phyloP scores from a whole-genome alignment of 1,140 invertebrate genomes.

The Lepidotrigona ventralis region DNA sequence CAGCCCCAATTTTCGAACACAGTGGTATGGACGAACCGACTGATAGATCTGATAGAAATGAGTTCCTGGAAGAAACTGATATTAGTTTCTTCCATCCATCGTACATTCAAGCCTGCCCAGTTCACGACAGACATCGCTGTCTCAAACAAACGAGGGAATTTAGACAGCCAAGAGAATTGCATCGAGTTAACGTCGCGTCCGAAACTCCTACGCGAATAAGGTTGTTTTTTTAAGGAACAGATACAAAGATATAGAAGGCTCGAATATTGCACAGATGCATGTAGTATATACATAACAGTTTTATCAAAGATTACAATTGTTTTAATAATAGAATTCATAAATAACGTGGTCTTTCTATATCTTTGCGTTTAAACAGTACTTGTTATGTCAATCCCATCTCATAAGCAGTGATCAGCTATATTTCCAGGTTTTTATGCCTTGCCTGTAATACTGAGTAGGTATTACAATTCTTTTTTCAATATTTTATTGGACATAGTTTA shows the following conservation, averaged over 20 bases:
- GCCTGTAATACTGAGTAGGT: constrained; percentile 68
- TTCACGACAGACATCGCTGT: constrained; percentile 71
- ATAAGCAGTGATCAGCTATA: constrained; percentile 61
- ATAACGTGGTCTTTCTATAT: constrained; percentile 39
- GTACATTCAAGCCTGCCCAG: constrained; percentile 72
- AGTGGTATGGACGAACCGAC: constrained; percentile 60
- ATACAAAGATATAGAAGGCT: constrained; percentile 53
- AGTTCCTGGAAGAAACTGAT: constrained; percentile 57
- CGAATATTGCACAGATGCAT: too few species aligned
- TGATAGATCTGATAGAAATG: constrained; percentile 55
- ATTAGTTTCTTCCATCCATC: constrained; percentile 54
- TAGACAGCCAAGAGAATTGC: constrained; percentile 67
- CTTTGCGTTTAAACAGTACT: constrained; percentile 45
- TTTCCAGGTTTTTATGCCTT: constrained; percentile 70
- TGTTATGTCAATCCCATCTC: constrained; percentile 44
- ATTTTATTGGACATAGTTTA: constrained; percentile 4
- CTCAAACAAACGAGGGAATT: constrained; percentile 74
- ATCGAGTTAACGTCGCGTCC: constrained; percentile 42
- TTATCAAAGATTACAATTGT: background rate
- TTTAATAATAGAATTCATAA: background rate
- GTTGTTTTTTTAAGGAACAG: constrained; percentile 54
- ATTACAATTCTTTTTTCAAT: constrained; percentile 40
- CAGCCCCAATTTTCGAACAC: constrained; percentile 68
- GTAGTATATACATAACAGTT: background rate
- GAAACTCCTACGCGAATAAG: constrained; percentile 61